Conservation (phyloP, 2,797 vertebrate species). For the Galaxias olidus region DNA sequence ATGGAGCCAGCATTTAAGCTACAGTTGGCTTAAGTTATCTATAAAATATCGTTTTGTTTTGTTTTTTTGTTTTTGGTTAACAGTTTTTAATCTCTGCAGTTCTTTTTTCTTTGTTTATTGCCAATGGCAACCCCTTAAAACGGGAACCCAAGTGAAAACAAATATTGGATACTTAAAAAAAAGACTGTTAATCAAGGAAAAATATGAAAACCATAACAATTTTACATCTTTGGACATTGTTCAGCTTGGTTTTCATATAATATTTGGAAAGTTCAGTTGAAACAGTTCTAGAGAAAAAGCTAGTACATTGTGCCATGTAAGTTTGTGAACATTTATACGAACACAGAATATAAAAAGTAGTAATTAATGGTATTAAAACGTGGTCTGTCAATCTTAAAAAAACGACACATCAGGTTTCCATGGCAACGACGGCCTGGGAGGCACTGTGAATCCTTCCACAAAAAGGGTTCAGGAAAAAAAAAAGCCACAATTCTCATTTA, state of each 20-base stretch:
- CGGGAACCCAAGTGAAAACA: constrained; percentile 34
- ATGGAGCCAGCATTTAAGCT: constrained; percentile 5
- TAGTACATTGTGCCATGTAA: constrained; percentile 23
- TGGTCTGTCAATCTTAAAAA: constrained; percentile 23
- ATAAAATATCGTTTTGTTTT: constrained; percentile 11
- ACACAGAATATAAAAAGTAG: constrained; percentile 14
- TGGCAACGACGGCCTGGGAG: constrained; percentile 23
- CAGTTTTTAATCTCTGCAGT: constrained; percentile 32
- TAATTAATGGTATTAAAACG: constrained; percentile 19
- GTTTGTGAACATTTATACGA: not conserved
- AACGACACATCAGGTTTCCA: constrained; percentile 14
- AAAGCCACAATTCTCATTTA: constrained; percentile 5
- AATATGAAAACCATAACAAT: constrained; percentile 45
- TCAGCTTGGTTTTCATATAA: constrained; percentile 56
- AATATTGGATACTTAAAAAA: constrained; percentile 14
- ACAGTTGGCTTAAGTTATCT: constrained; percentile 3
- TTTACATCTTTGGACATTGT: constrained; percentile 69
- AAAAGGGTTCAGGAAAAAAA: constrained; percentile 13
- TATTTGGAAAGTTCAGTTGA: constrained; percentile 58
- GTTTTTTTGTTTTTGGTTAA: constrained; percentile 58
- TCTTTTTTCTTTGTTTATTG: constrained; percentile 26
- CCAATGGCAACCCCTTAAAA: constrained; percentile 42
- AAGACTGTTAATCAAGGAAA: constrained; percentile 30
- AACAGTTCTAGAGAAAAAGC: constrained; percentile 31
- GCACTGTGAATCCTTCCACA: constrained; percentile 5